phyloP scores from a whole-genome alignment of 2,888 invertebrate genomes.

The Hirtodrosophila alboralis region DNA sequence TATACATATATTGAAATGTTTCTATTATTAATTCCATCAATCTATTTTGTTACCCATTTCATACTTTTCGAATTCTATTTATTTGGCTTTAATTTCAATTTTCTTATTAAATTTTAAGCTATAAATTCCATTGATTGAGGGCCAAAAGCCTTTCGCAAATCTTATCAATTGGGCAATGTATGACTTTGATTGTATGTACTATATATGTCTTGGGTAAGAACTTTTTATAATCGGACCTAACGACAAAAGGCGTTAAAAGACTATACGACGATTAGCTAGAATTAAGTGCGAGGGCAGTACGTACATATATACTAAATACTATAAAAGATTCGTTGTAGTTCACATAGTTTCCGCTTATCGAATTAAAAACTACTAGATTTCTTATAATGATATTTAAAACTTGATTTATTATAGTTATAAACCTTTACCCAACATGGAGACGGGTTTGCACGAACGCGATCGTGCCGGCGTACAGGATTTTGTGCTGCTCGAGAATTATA shows the following conservation, averaged over 20 bases:
- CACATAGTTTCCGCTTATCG: too few species aligned
- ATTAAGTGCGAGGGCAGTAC: conserved; percentile 21
- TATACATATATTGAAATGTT: background rate
- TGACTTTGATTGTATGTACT: conserved; percentile 28
- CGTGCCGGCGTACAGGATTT: conserved; percentile 96
- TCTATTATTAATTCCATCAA: background rate
- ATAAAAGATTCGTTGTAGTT: too few species aligned
- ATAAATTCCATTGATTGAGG: conserved; percentile 24
- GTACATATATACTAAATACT: too few species aligned
- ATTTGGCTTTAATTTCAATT: background rate
- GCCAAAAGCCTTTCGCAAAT: conserved; percentile 39
- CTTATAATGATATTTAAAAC: background rate
- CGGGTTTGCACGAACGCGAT: conserved; percentile 91
- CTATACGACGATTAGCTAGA: conserved; percentile 22
- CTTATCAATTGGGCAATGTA: conserved; percentile 46
- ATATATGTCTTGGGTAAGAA: conserved; percentile 3
- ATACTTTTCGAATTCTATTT: too few species aligned
- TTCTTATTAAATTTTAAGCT: background rate
- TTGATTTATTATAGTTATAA: conserved; percentile 8
- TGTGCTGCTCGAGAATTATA: conserved; percentile 93
- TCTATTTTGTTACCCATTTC: background rate
- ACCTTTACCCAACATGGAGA: conserved; percentile 88
- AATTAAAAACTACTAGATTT: too few species aligned
- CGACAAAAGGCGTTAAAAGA: conserved; percentile 13
- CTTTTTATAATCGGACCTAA: conserved; percentile 24